These are phyloP conservation scores for Avahi laniger DNA, from an alignment of 2,797 vertebrate genomes.

Conservation along the genomic window DNA sequence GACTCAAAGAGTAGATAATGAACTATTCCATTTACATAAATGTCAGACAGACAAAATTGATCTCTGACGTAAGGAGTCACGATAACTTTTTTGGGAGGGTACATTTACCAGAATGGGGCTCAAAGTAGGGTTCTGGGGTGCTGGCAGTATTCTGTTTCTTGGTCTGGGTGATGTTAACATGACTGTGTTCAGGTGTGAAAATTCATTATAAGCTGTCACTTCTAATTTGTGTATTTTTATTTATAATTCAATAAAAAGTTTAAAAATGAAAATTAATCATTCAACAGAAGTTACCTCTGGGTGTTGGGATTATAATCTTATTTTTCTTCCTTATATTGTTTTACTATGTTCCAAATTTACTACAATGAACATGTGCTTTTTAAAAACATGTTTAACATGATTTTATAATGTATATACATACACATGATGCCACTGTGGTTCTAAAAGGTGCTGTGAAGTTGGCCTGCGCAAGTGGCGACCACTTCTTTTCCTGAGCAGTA, in stretches of 20 bases:
- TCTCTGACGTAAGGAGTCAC: background rate
- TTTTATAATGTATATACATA: background rate
- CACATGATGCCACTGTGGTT: background rate
- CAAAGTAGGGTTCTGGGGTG: background rate
- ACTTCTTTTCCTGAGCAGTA: background rate
- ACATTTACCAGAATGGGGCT: background rate
- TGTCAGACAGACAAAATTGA: background rate
- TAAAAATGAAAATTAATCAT: slow-evolving; percentile 16
- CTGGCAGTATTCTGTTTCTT: background rate
- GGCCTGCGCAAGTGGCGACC: background rate
- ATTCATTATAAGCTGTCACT: background rate
- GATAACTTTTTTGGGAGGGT: background rate
- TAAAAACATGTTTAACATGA: background rate
- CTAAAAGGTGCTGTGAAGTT: background rate
- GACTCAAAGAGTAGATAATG: background rate
- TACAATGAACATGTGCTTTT: background rate
- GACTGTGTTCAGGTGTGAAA: background rate
- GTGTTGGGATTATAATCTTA: background rate
- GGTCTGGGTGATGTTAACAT: background rate
- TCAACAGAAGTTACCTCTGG: background rate
- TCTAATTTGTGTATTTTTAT: background rate
- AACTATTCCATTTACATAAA: background rate
- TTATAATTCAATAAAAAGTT: background rate
- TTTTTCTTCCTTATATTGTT: slow-evolving; percentile 1
- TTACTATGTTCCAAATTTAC: background rate